Conservation (phyloP, 2,888 invertebrate genomes). For the Drosophila helvetica region DNA sequence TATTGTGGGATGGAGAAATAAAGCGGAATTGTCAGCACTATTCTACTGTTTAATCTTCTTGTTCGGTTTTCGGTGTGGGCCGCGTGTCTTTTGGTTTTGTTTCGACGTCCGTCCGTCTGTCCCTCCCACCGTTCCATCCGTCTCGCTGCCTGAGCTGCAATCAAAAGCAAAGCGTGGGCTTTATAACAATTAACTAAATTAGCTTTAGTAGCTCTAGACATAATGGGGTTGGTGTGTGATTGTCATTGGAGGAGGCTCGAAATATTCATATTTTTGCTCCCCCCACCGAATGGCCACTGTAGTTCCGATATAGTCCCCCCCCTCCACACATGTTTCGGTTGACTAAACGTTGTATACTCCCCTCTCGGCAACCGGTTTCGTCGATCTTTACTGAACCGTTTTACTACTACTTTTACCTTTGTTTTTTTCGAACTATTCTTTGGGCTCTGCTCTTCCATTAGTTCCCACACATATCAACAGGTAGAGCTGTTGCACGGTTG, state of each 20-base stretch:
- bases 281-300: background rate
- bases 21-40: background rate
- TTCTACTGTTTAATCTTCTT: background rate
- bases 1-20: background rate
- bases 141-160: conserved; percentile 12
- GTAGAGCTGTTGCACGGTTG: conserved; percentile 36
- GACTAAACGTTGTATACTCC: background rate
- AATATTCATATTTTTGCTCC: background rate
- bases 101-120: conserved; percentile 46
- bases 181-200: conserved; percentile 20
- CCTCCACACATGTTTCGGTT: background rate
- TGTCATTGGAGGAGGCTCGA: background rate
- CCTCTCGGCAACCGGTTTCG: background rate
- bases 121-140: background rate
- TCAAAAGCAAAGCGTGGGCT: conserved; percentile 3
- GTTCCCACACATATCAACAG: conserved; percentile 71
- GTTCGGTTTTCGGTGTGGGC: conserved; percentile 1
- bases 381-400: conserved; percentile 12
- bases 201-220: conserved; percentile 13
- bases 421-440: conserved; percentile 1
- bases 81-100: conserved; percentile 31
- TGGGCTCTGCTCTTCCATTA: conserved; percentile 19
- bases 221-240: background rate
- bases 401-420: conserved; percentile 15
- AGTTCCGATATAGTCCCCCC: background rate